Evolutionary conservation across 2,888 invertebrate genomes (phyloP).

Genomic region (Drosophila flavopinicola): DNA sequence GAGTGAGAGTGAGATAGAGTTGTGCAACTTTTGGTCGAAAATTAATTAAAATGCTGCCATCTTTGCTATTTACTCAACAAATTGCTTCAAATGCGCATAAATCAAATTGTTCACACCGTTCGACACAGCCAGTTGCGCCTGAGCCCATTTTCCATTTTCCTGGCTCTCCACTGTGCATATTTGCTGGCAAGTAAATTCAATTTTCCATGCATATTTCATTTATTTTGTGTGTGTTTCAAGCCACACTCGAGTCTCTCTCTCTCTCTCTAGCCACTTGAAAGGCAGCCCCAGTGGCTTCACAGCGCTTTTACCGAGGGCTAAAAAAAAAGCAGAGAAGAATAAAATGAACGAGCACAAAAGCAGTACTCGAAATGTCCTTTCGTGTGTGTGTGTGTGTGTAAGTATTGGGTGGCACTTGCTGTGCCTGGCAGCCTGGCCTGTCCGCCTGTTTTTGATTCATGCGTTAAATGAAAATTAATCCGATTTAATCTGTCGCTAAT

Average conservation of each 20-base stretch:
- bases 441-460: slow-evolving; percentile 76
- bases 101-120: slow-evolving; percentile 75
- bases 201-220: slow-evolving; percentile 75
- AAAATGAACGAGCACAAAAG: slow-evolving; percentile 27
- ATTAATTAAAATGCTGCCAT: slow-evolving; percentile 75
- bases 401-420: slow-evolving; percentile 29
- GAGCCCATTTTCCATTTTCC: slow-evolving; percentile 8
- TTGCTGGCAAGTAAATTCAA: slow-evolving; percentile 54
- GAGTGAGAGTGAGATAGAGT: slow-evolving; percentile 2
- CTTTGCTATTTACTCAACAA: slow-evolving; percentile 75
- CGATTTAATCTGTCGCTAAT: slow-evolving; percentile 80
- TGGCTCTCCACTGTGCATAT: not conserved
- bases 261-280: slow-evolving; percentile 41
- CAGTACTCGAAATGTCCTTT: slow-evolving; percentile 24
- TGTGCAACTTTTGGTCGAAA: slow-evolving; percentile 32
- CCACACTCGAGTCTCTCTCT: slow-evolving; percentile 43
- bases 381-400: slow-evolving; percentile 1
- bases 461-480: slow-evolving; percentile 81
- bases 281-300: slow-evolving; percentile 11
- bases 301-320: slow-evolving; percentile 1
- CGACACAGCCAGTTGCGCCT: slow-evolving; percentile 34
- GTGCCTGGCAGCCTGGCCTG: slow-evolving; percentile 56
- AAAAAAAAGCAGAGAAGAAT: slow-evolving; percentile 32
- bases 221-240: slow-evolving; percentile 56
- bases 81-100: slow-evolving; percentile 77